Evolutionary conservation across 2,113 vertebrate genomes (phyloP), one percentile per base, ranked within the genome.

Genomic region (Ascaphus truei): DNA sequence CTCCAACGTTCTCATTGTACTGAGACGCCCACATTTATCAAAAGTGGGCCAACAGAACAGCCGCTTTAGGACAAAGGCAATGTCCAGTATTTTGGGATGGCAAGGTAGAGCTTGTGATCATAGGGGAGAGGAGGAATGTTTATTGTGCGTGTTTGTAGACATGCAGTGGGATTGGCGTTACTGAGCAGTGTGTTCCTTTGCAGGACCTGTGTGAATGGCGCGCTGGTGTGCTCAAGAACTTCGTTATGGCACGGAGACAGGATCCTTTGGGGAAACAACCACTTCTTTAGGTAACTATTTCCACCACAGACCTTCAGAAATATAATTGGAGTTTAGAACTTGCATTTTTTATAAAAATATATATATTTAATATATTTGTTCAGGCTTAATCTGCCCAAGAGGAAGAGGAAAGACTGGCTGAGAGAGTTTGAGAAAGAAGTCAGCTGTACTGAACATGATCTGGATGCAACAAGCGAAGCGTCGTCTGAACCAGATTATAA

Each of bases 181-280:
- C 5, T 34, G 31, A 9, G 5, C 5, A 9, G 31, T 34, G 23
- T 12, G 1, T 47, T 1, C 71, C 73, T 61, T 3, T 76, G 45
- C 81, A 99, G 97, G 67, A 97, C 95, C 56, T 98, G 97, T 83
- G 96, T 99, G 60, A 99, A 99, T 13, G 97, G 97, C 52, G 81
- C 90, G 7, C 84, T 90, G 29, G 83, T 96, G 1, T 89, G 89
- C 77, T 92, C 85, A 30, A 61, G 82, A 61, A 94, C 93, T 53
- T 93, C 93, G 37, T 82, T 99, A 34, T 99, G 97, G 97, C 97
- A 99, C 0, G 97, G 96, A 29, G 97, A 99, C 69, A 88, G 97
- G 23, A 98, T 99, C 76, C 83, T 99, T 48, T 99, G 97, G 97
- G 97, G 97, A 72, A 99, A 99, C 80, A 99, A 99, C 88, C 97